These are phyloP conservation scores for Craterocephalus amniculus DNA, from an alignment of 2,797 vertebrate genomes.

Conservation along the genomic window DNA sequence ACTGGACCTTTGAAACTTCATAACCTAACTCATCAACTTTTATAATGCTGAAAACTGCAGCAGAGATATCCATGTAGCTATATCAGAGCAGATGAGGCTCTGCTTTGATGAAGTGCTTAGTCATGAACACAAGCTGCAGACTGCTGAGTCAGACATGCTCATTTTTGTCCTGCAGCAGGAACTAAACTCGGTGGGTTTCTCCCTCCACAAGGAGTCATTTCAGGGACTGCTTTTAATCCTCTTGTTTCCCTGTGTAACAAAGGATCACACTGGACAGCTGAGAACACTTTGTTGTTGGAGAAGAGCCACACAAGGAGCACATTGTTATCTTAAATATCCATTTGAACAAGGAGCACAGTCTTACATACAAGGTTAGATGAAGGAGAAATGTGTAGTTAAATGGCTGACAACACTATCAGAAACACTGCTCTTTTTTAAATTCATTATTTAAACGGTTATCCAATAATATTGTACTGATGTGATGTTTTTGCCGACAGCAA, in stretches of 20 bases:
- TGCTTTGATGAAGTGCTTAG: constrained; percentile 27
- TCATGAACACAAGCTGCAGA: constrained; percentile 22
- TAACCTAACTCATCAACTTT: not conserved
- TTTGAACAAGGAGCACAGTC: constrained; percentile 9
- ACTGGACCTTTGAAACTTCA: not conserved
- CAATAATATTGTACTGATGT: not conserved
- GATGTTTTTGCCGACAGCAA: not conserved
- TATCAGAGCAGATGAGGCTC: constrained; percentile 28
- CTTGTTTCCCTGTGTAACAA: constrained; percentile 10
- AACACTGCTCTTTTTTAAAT: not conserved
- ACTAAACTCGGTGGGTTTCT: constrained; percentile 14
- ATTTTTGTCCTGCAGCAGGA: constrained; percentile 24
- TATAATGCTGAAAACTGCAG: not conserved
- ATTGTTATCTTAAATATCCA: constrained; percentile 24
- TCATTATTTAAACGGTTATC: not conserved
- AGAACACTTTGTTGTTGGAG: constrained; percentile 43
- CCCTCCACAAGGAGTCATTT: not conserved
- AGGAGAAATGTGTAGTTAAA: too few relatives aligned
- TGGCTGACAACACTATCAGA: not conserved
- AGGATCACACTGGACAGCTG: not conserved
- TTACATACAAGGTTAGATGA: not conserved
- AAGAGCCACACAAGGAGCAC: constrained; percentile 1
- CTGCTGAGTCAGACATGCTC: constrained; percentile 38
- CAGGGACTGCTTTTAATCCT: constrained; percentile 32
- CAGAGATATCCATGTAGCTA: not conserved